Base-by-base conservation (phyloP, 2,113 vertebrate genomes). In the Corvus hawaiiensis region DNA sequence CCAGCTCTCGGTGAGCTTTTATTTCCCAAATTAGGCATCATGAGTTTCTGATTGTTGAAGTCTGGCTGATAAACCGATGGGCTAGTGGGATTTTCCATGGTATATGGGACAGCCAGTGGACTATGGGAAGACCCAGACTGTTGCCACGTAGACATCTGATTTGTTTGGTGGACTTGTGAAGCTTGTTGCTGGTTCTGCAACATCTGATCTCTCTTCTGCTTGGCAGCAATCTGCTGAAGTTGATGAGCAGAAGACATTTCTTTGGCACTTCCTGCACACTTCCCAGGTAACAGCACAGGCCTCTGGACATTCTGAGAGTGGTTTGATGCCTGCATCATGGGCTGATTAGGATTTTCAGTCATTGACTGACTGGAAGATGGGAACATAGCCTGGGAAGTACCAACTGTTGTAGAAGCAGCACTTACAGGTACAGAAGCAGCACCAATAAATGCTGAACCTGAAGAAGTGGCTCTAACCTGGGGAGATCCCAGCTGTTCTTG, bases 161-260 rank as follows among this genome's bases (percentile, higher is more conserved):
- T 97, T 3, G 98, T 97, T 17, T 97, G 96, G 52, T 98, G 95
- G 54, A 97, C 96, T 19, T 98, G 95, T 15, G 97, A 86, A 55
- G 97, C 96, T 85, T 98, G 98, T 13, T 98, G 98, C 44, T 98
- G 97, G 85, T 97, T 98, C 89, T 98, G 98, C 68, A 98, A 84
- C 97, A 98, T 95, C 84, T 98, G 98, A 64, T 99, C 98, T 18
- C 98, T 98, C 84, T 98, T 98, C 93, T 98, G 99, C 78, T 98
- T 98, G 63, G 98, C 98, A 81, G 98, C 98, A 22, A 99, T 99
- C 91, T 98, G 98, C 67, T 99, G 99, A 49, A 99, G 98, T 62
- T 99, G 99, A 96, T 99, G 99, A 19, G 98, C 98, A 43, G 99
- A 98, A 89, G 99, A 99, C 97, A 99, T 98, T 95, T 99, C 98